phyloP scores from a whole-genome alignment of 2,888 invertebrate species.

The Cerastoderma edule region DNA sequence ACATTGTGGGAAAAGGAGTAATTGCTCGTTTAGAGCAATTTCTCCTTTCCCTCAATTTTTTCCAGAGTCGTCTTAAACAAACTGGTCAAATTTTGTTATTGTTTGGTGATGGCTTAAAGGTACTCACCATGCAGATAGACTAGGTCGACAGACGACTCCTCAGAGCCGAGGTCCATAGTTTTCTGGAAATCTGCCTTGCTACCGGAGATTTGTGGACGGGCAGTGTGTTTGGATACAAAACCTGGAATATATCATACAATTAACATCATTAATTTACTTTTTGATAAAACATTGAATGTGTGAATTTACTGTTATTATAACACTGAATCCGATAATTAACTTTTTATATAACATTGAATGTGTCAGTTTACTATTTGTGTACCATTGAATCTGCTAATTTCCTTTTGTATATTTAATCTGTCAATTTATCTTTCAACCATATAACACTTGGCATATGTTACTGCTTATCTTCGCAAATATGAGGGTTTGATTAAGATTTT shows the following conservation, averaged over 20 bases:
- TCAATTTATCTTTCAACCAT: too few relatives aligned
- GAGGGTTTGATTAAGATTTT: too few relatives aligned
- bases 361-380: too few relatives aligned
- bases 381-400: too few relatives aligned
- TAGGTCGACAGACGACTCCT: not conserved
- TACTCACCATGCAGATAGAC: conserved; percentile 50
- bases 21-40: conserved; percentile 8
- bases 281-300: not conserved
- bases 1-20: conserved; percentile 13
- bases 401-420: too few relatives aligned
- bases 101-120: too few relatives aligned
- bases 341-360: too few relatives aligned
- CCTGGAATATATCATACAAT: conserved; percentile 26
- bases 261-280: not conserved
- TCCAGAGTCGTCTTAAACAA: not conserved
- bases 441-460: too few relatives aligned
- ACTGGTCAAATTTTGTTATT: too few relatives aligned
- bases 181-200: conserved; percentile 45
- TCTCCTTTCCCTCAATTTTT: conserved; percentile 6
- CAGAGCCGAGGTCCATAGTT: conserved; percentile 37
- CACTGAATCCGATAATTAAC: too few relatives aligned
- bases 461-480: too few relatives aligned
- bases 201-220: conserved; percentile 32
- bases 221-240: conserved; percentile 30
- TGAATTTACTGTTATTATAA: not conserved